Percentiles rank a stretch among this genome's conserved stretches.
Conservation (phyloP, 2,113 vertebrate species). For the Ginglymostoma cirratum region DNA sequence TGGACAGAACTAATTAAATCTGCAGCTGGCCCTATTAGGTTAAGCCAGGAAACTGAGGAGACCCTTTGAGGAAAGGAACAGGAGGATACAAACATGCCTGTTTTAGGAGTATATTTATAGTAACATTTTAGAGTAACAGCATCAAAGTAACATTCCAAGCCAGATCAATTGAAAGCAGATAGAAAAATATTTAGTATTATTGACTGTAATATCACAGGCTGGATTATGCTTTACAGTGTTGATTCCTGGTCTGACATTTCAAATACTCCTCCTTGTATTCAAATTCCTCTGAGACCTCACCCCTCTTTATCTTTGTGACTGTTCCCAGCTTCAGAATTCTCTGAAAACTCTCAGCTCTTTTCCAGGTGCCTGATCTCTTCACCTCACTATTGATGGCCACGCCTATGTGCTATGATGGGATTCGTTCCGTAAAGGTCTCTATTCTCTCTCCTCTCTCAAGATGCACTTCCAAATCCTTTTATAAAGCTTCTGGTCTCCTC, state of each 20-base stretch:
- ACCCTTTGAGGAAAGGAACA: constrained; percentile 9
- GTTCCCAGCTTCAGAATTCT: background rate
- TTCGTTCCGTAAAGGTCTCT: background rate
- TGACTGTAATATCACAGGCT: background rate
- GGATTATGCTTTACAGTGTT: too few species aligned
- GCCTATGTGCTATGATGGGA: background rate
- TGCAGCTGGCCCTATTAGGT: constrained; percentile 7
- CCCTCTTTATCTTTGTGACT: background rate
- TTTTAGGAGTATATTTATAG: background rate
- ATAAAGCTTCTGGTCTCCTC: background rate
- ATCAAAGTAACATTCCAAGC: background rate
- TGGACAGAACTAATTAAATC: constrained; percentile 34
- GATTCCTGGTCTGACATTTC: background rate
- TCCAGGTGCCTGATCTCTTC: background rate
- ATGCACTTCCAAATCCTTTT: background rate
- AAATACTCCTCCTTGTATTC: background rate
- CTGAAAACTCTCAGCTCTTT: too few species aligned
- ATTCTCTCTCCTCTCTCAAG: background rate
- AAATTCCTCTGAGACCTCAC: background rate
- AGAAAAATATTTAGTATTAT: background rate
- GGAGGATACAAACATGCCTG: background rate
- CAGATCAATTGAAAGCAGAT: background rate
- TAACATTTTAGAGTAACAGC: background rate
- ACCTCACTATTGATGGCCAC: background rate
- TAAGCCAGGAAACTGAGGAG: constrained; percentile 6